These are phyloP conservation scores for Oreochromis niloticus DNA, from an alignment of 2,113 vertebrate species.

Conservation along the genomic window DNA sequence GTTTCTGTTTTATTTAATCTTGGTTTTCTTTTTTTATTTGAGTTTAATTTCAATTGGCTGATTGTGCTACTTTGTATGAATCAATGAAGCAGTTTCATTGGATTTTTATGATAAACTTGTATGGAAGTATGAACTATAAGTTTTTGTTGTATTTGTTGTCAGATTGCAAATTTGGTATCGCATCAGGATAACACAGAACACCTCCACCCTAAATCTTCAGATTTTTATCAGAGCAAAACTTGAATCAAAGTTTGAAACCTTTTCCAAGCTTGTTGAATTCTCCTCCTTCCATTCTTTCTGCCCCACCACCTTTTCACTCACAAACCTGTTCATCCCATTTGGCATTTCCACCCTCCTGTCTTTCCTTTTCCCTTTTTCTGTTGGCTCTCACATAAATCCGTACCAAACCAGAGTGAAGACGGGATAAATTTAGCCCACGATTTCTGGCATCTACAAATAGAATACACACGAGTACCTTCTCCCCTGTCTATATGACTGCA, in stretches of 20 bases:
- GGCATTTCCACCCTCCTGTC: not conserved
- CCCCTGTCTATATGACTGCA: not conserved
- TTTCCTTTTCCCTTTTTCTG: not conserved
- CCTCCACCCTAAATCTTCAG: not conserved
- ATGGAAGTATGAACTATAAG: conserved; percentile 41
- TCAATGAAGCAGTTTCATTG: conserved; percentile 51
- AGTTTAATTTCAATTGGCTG: conserved; percentile 55
- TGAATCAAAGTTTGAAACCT: not conserved
- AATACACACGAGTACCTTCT: not conserved
- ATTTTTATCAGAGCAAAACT: not conserved
- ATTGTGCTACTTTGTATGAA: conserved; percentile 67
- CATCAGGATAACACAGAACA: not conserved
- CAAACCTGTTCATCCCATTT: not conserved
- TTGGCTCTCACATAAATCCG: not conserved
- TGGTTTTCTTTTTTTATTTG: conserved; percentile 44
- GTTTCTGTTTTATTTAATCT: conserved; percentile 69
- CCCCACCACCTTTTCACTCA: not conserved
- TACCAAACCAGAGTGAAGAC: not conserved
- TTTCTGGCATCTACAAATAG: conserved; percentile 1
- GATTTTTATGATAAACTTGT: conserved; percentile 78
- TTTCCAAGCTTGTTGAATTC: not conserved
- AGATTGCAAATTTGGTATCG: not conserved
- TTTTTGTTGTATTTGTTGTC: not conserved
- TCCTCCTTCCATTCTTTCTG: not conserved
- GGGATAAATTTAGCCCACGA: not conserved